phyloP scores from a whole-genome alignment of 2,797 vertebrate genomes.

The Pseudochirops cupreus region DNA sequence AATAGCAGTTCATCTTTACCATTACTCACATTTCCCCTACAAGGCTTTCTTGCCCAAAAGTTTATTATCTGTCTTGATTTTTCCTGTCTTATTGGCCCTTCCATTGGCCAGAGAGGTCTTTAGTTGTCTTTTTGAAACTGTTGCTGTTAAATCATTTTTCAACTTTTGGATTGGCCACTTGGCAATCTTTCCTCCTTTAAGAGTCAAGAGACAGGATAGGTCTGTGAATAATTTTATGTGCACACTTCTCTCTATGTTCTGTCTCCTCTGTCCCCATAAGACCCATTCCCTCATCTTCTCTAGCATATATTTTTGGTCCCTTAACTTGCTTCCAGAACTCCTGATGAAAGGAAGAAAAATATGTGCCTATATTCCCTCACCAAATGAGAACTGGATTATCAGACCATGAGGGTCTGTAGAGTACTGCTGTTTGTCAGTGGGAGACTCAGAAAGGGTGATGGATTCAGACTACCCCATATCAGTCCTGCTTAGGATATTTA shows the following conservation, averaged over 20 bases:
- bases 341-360: constrained; percentile 4
- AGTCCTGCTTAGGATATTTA: background rate
- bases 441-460: background rate
- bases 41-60: background rate
- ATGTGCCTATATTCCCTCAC: background rate
- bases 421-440: background rate
- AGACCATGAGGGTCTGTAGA: background rate
- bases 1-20: background rate
- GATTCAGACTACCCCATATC: background rate
- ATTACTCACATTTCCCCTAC: background rate
- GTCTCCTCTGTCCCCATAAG: background rate
- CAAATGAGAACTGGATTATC: background rate
- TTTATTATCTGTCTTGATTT: constrained; percentile 5
- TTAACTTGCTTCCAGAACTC: background rate
- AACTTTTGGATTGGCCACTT: background rate
- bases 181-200: constrained; percentile 11
- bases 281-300: background rate
- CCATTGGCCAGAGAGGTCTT: background rate
- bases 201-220: background rate
- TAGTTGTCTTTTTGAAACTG: background rate
- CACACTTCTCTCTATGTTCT: background rate
- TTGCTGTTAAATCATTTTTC: background rate
- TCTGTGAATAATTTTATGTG: background rate
- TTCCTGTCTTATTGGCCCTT: background rate
- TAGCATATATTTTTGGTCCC: background rate